phyloP scores from a whole-genome alignment of 2,888 invertebrate genomes.

The Leptura quadrifasciata region DNA sequence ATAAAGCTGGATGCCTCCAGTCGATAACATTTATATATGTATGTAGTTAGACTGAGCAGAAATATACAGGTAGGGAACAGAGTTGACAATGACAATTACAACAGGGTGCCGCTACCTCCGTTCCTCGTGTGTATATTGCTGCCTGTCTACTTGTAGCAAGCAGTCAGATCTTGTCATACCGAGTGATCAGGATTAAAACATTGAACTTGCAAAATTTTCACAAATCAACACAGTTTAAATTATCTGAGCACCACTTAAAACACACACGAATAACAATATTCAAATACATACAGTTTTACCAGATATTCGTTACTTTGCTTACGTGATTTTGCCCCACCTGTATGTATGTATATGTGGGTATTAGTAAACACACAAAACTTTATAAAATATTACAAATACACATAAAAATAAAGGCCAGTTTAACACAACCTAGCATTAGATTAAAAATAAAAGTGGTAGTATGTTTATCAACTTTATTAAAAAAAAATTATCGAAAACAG shows the following conservation, averaged over 20 bases:
- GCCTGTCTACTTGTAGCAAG: conserved; percentile 67
- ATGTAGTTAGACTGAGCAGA: conserved; percentile 51
- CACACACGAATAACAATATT: conserved; percentile 74
- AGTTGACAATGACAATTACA: conserved; percentile 24
- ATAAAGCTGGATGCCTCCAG: conserved; percentile 68
- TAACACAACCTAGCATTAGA: conserved; percentile 71
- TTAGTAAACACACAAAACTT: conserved; percentile 73
- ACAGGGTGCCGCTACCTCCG: conserved; percentile 32
- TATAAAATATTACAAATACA: conserved; percentile 66
- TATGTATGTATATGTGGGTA: conserved; percentile 75
- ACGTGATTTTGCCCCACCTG: conserved; percentile 75
- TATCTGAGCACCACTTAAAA: conserved; percentile 74
- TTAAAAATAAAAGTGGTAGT: conserved; percentile 67
- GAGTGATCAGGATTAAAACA: conserved; percentile 72
- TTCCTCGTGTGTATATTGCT: conserved; percentile 55
- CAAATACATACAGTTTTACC: conserved; percentile 75
- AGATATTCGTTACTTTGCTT: conserved; percentile 74
- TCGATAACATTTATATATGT: conserved; percentile 55
- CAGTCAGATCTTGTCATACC: conserved; percentile 71
- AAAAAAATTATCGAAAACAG: conserved; percentile 67
- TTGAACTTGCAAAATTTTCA: conserved; percentile 73
- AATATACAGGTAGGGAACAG: conserved; percentile 49
- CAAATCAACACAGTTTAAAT: conserved; percentile 74
- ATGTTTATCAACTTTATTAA: conserved; percentile 69
- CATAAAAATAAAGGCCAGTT: conserved; percentile 69